Percentiles rank a stretch among this genome's conserved stretches.
phyloP scores from a whole-genome alignment of 2,113 vertebrate species.

The Pedionomus torquatus region DNA sequence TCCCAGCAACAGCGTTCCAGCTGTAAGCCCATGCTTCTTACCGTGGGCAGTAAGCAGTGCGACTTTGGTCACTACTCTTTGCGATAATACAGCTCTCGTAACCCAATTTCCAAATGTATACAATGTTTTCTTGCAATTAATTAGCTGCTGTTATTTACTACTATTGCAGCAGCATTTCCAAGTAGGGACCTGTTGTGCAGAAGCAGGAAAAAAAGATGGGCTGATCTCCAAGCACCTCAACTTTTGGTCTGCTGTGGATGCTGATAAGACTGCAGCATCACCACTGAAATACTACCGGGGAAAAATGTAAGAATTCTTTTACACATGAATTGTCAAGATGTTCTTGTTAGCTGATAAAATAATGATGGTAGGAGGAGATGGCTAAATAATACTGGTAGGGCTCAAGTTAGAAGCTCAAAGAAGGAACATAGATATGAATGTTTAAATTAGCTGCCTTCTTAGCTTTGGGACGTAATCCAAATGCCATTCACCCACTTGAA shows the following conservation, averaged over 20 bases:
- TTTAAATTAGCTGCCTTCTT: not conserved
- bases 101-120: not conserved
- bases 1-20: not conserved
- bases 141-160: not conserved
- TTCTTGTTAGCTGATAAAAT: not conserved
- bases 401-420: not conserved
- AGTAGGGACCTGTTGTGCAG: not conserved
- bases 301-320: not conserved
- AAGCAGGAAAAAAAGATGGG: not conserved
- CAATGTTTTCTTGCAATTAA: not conserved
- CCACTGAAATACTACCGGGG: not conserved
- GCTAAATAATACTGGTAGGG: not conserved
- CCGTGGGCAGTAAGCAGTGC: not conserved
- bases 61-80: not conserved
- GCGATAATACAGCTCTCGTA: not conserved
- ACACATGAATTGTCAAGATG: not conserved
- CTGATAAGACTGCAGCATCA: not conserved
- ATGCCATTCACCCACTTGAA: not conserved
- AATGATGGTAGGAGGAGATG: not conserved
- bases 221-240: not conserved
- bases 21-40: not conserved
- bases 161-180: not conserved
- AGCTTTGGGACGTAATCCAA: not conserved
- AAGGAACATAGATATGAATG: not conserved
- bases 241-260: not conserved